Evolutionary conservation across 92 coral and sea anemone species (phyloP).

Genomic region (Phenganax subtilis): DNA sequence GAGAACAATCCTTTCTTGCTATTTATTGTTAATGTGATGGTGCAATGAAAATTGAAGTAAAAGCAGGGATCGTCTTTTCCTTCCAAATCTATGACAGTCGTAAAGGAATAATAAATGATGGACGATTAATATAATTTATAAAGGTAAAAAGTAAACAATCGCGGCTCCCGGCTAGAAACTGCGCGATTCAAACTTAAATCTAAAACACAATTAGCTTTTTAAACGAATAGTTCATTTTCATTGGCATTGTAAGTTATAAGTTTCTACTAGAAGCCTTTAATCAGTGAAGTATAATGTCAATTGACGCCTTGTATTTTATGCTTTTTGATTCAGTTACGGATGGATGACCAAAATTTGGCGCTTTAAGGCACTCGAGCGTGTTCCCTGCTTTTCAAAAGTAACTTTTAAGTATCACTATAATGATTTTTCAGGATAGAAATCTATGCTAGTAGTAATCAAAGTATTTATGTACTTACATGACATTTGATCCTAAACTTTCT

Average conservation of each 20-base stretch:
- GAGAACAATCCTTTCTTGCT: too few species aligned
- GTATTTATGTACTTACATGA: conserved; percentile 31
- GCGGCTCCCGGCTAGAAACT: neutral
- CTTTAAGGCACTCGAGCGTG: conserved; percentile 17
- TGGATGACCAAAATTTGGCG: conserved; percentile 18
- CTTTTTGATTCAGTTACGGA: conserved; percentile 21
- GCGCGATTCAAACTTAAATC: neutral
- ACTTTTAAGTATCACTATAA: neutral
- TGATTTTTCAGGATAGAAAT: neutral
- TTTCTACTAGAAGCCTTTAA: neutral
- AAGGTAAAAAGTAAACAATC: neutral
- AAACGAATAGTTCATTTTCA: neutral
- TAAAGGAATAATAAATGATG: neutral
- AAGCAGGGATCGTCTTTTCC: too few species aligned
- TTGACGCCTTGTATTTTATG: neutral
- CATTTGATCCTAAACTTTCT: neutral
- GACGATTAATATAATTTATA: neutral
- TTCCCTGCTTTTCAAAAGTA: neutral
- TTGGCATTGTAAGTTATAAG: neutral
- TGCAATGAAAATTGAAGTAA: too few species aligned
- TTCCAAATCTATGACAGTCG: too few species aligned
- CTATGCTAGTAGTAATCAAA: neutral
- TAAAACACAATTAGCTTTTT: neutral
- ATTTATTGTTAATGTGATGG: too few species aligned
- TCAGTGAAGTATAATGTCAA: neutral